phyloP scores from a whole-genome alignment of 2,888 invertebrate species.

The Latrodectus elegans region DNA sequence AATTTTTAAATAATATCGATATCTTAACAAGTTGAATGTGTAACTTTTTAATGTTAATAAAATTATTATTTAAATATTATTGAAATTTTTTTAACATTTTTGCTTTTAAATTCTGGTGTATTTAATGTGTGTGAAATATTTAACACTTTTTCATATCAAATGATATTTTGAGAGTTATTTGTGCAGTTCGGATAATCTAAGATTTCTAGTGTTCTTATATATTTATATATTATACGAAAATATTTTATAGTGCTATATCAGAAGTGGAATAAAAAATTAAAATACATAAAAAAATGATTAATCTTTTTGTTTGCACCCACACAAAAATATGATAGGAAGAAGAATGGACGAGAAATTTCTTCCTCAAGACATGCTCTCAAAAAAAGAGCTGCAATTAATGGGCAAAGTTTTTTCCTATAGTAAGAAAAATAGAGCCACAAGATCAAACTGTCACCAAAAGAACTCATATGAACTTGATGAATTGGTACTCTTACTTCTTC shows the following conservation, averaged over 20 bases:
- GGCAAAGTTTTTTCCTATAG: conserved; percentile 30
- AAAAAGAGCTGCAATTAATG: conserved; percentile 53
- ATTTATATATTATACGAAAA: neutral
- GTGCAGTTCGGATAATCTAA: neutral
- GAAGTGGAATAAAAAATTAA: neutral
- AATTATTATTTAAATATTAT: too few species aligned
- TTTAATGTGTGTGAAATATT: neutral
- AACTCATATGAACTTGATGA: conserved; percentile 52
- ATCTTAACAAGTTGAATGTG: too few species aligned
- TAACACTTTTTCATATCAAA: neutral
- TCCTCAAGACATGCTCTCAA: neutral
- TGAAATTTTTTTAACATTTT: too few species aligned
- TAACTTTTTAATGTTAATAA: too few species aligned
- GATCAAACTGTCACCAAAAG: conserved; percentile 46
- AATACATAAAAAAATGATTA: neutral
- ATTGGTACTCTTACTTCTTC: conserved; percentile 15
- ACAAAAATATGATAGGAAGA: neutral
- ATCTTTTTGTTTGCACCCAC: neutral
- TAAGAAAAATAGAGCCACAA: conserved; percentile 42
- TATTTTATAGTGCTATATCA: neutral
- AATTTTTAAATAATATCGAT: too few species aligned
- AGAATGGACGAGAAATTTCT: neutral
- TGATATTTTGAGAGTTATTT: neutral
- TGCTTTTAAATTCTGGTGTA: neutral
- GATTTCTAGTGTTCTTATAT: neutral